Percentiles rank a stretch among this genome's conserved stretches.
These are phyloP conservation scores for Tiliacea citrago DNA, from an alignment of 2,888 invertebrate genomes.

Conservation along the genomic window DNA sequence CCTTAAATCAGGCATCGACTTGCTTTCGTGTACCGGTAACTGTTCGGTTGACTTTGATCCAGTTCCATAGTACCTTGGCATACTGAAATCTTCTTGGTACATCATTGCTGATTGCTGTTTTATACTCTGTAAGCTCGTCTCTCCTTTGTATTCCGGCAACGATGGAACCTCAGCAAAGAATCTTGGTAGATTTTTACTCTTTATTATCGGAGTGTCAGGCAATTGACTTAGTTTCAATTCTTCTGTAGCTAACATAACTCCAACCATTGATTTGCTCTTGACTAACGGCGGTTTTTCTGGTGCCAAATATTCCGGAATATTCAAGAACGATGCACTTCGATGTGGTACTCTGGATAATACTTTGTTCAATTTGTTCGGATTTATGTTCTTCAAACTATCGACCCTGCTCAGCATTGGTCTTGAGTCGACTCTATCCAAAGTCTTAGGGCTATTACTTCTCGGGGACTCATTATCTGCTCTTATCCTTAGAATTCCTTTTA, in stretches of 20 bases:
- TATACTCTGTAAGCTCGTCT: conserved; percentile 86
- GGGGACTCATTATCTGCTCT: conserved; percentile 74
- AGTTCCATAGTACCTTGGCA: conserved; percentile 91
- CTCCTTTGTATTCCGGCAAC: conserved; percentile 83
- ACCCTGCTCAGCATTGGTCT: conserved; percentile 82
- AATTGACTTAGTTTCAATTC: conserved; percentile 83
- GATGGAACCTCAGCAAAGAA: conserved; percentile 86
- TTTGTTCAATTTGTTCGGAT: conserved; percentile 84
- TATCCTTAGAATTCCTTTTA: conserved; percentile 83
- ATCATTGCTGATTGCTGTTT: conserved; percentile 89
- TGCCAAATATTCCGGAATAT: conserved; percentile 84
- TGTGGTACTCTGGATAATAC: conserved; percentile 86
- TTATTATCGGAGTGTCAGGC: conserved; percentile 88
- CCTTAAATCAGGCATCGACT: conserved; percentile 88
- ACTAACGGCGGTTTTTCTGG: conserved; percentile 84
- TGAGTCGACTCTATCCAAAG: conserved; percentile 80
- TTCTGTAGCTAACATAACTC: conserved; percentile 78
- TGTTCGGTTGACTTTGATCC: conserved; percentile 77
- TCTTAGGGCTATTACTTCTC: conserved; percentile 83
- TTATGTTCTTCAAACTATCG: conserved; percentile 86
- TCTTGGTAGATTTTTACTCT: conserved; percentile 85
- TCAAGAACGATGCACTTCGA: conserved; percentile 88
- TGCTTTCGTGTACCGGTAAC: conserved; percentile 84
- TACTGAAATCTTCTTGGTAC: conserved; percentile 90
- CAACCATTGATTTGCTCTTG: conserved; percentile 87